These are phyloP conservation scores for Rotaria socialis DNA, from an alignment of 2,888 invertebrate genomes.

Conservation along the genomic window DNA sequence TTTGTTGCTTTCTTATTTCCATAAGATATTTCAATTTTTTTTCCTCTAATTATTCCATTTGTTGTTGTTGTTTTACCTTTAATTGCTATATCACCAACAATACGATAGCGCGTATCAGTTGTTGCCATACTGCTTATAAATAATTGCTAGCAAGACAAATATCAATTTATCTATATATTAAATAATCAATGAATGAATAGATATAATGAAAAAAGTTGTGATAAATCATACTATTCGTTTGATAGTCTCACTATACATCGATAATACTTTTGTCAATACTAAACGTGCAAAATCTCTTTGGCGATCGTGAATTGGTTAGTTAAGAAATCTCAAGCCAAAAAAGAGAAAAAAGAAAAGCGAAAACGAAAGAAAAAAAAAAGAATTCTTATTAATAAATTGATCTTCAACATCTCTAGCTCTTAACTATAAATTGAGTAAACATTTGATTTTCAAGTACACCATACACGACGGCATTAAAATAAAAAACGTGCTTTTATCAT, in stretches of 20 bases:
- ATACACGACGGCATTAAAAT: not conserved
- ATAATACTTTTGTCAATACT: not conserved
- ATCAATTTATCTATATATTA: not conserved
- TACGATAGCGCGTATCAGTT: not conserved
- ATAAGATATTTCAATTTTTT: constrained; percentile 10
- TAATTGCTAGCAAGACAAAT: too few species aligned
- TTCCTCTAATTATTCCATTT: not conserved
- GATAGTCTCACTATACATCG: not conserved
- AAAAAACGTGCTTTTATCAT: not conserved
- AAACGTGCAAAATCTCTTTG: not conserved
- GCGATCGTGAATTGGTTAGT: not conserved
- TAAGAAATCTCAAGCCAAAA: not conserved
- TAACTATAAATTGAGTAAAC: constrained; percentile 1
- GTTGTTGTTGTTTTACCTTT: not conserved
- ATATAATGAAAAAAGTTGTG: not conserved
- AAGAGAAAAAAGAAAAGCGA: not conserved
- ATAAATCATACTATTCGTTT: not conserved
- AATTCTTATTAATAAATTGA: constrained; percentile 5
- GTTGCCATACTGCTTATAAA: not conserved
- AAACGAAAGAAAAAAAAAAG: not conserved
- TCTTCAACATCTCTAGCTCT: not conserved
- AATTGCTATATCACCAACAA: not conserved
- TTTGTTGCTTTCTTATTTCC: constrained; percentile 8
- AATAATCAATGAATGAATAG: not conserved
- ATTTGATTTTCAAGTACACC: not conserved